phyloP scores from a whole-genome alignment of 2,888 invertebrate genomes.

The Macrosiphum euphorbiae region DNA sequence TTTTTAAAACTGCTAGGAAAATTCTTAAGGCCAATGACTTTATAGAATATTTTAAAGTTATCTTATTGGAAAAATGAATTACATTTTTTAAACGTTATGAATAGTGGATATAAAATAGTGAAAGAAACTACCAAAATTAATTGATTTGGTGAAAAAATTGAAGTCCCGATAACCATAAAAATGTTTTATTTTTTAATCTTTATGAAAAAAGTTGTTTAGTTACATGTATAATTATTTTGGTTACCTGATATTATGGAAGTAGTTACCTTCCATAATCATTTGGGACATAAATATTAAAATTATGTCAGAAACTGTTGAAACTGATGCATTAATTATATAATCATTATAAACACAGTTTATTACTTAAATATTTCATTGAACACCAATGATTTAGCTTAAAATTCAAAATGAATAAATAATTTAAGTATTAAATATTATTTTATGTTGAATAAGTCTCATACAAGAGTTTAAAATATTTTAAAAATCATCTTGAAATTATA shows the following conservation, averaged over 20 bases:
- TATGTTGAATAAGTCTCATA: not conserved
- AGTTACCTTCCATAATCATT: not conserved
- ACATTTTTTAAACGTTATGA: not conserved
- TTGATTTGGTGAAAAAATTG: not conserved
- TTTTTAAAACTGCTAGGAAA: not conserved
- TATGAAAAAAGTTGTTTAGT: not conserved
- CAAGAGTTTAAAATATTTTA: not conserved
- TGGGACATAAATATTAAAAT: constrained; percentile 1
- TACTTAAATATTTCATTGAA: not conserved
- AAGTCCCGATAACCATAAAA: not conserved
- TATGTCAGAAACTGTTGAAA: constrained; percentile 10
- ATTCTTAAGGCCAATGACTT: not conserved
- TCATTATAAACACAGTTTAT: constrained; percentile 1
- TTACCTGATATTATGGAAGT: not conserved
- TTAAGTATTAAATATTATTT: not conserved
- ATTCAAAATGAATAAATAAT: not conserved
- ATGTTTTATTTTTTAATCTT: not conserved
- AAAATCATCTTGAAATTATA: not conserved
- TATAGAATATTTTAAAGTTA: not conserved
- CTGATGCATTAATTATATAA: constrained; percentile 4
- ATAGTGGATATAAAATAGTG: not conserved
- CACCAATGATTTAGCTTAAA: not conserved
- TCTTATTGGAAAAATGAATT: not conserved
- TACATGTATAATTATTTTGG: not conserved
- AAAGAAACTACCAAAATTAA: not conserved